Evolutionary conservation across 1,140 invertebrate genomes (phyloP).

Genomic region (Euwallacea fornicatus): DNA sequence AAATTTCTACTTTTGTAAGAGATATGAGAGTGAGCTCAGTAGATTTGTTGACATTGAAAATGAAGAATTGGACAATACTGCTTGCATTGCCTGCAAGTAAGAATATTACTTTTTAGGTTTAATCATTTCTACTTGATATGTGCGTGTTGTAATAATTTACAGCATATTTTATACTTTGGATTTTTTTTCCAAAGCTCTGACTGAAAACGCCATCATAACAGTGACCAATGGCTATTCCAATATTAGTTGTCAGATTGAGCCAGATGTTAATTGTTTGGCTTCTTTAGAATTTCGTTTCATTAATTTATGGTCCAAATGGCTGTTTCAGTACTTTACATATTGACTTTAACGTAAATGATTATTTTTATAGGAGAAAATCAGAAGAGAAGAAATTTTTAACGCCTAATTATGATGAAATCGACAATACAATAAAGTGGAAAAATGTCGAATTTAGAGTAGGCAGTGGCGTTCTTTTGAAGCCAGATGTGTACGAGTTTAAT

Average conservation of each 20-base stretch:
- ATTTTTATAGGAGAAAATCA: constrained; percentile 39
- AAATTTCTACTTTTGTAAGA: constrained; percentile 66
- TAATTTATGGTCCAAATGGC: too few species aligned
- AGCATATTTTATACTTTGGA: too few species aligned
- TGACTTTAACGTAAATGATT: too few species aligned
- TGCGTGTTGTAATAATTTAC: too few species aligned
- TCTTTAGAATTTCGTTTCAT: too few species aligned
- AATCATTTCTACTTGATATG: neutral
- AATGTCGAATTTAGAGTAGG: constrained; percentile 57
- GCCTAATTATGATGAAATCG: constrained; percentile 50
- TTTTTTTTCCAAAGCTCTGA: too few species aligned
- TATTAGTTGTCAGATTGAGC: too few species aligned
- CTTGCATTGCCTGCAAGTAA: constrained; percentile 41
- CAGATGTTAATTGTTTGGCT: too few species aligned
- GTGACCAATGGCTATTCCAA: too few species aligned
- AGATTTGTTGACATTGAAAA: constrained; percentile 70
- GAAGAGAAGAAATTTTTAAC: constrained; percentile 34
- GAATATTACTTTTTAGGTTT: constrained; percentile 7
- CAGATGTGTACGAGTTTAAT: constrained; percentile 65
- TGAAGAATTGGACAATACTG: constrained; percentile 55
- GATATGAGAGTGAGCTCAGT: constrained; percentile 66
- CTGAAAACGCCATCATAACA: too few species aligned
- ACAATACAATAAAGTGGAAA: constrained; percentile 34
- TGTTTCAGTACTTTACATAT: too few species aligned
- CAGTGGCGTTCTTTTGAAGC: constrained; percentile 72